phyloP scores from a whole-genome alignment of 2,888 invertebrate species.

The Apomyelois bistriatella region DNA sequence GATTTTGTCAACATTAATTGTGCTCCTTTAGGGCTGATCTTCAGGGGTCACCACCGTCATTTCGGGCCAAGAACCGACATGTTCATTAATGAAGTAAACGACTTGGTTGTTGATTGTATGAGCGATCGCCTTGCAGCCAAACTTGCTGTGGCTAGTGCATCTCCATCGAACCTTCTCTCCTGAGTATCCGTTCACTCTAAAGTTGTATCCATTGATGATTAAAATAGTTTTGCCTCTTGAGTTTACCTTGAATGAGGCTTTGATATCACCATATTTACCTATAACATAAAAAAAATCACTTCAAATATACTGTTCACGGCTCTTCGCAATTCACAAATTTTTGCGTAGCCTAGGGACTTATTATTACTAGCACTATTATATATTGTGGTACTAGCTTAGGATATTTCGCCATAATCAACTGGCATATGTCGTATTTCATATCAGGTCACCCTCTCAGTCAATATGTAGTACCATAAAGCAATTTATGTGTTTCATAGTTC shows the following conservation, averaged over 20 bases:
- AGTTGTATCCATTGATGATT: conserved; percentile 30
- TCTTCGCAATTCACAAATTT: too few relatives aligned
- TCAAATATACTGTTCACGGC: too few relatives aligned
- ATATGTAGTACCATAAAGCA: too few relatives aligned
- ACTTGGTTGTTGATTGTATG: conserved; percentile 34
- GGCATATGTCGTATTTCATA: too few relatives aligned
- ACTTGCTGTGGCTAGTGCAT: conserved; percentile 39
- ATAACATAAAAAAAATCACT: too few relatives aligned
- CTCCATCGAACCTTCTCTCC: conserved; percentile 35
- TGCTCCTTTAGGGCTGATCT: neutral
- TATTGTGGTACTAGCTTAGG: too few relatives aligned
- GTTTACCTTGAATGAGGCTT: conserved; percentile 18
- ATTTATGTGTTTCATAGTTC: too few relatives aligned
- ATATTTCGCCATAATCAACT: too few relatives aligned
- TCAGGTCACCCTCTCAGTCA: too few relatives aligned
- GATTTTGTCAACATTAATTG: neutral
- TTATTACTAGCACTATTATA: too few relatives aligned
- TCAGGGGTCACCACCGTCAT: neutral
- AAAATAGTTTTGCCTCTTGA: conserved; percentile 31
- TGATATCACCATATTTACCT: neutral
- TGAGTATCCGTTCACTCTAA: conserved; percentile 26
- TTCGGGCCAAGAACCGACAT: neutral
- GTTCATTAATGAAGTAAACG: conserved; percentile 16
- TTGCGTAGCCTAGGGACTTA: too few relatives aligned
- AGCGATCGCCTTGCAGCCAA: conserved; percentile 31